phyloP scores from a whole-genome alignment of 2,797 vertebrate genomes.

The Anisognathus igniventris region DNA sequence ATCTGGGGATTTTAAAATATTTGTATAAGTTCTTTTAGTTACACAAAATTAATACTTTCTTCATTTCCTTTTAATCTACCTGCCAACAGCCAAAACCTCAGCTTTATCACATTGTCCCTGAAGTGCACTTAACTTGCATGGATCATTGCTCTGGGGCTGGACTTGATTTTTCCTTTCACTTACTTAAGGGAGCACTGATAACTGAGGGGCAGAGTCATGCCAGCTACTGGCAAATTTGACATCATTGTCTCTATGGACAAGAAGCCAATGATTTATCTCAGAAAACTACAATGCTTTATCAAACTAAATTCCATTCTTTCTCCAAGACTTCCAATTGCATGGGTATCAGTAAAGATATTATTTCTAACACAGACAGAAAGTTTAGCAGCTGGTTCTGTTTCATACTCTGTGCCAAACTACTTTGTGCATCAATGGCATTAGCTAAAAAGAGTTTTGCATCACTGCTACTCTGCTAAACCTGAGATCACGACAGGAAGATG shows the following conservation, averaged over 20 bases:
- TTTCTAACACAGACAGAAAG: background rate
- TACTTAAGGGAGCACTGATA: background rate
- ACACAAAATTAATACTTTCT: background rate
- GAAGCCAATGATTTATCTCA: background rate
- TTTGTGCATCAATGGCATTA: background rate
- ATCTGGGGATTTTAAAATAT: background rate
- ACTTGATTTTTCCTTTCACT: constrained; percentile 20
- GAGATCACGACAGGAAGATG: background rate
- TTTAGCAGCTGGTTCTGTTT: background rate
- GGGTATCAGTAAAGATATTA: background rate
- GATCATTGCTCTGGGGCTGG: background rate
- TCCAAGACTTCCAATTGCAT: background rate
- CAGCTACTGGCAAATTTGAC: background rate
- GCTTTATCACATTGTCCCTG: background rate
- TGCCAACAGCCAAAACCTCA: background rate
- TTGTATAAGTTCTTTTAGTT: background rate
- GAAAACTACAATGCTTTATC: background rate
- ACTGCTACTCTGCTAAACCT: background rate
- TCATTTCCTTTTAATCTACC: background rate
- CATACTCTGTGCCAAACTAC: background rate
- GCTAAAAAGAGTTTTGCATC: background rate
- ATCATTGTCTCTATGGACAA: background rate
- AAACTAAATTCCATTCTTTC: background rate
- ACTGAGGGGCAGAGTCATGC: background rate
- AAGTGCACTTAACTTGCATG: constrained; percentile 41